phyloP scores from a whole-genome alignment of 2,797 vertebrate genomes.

The Tragopan temminckii region DNA sequence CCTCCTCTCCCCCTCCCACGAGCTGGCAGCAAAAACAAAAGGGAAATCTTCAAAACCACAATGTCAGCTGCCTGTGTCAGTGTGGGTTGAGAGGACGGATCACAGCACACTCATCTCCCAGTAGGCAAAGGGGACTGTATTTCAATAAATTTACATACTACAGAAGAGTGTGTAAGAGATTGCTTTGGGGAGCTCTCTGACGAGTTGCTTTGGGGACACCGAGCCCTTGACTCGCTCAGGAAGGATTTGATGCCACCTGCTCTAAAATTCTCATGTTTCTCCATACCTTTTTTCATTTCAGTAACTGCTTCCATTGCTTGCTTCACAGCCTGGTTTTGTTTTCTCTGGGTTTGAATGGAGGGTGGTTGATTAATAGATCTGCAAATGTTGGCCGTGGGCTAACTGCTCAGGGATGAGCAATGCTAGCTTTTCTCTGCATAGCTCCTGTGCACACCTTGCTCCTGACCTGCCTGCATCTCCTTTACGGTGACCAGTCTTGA shows the following conservation, averaged over 20 bases:
- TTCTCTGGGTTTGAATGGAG: background rate
- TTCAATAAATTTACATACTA: conserved; percentile 78
- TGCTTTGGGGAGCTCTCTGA: conserved; percentile 68
- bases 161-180: conserved; percentile 54
- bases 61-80: conserved; percentile 71
- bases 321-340: background rate
- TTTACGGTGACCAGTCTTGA: background rate
- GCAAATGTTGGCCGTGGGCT: background rate
- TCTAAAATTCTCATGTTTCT: conserved; percentile 10
- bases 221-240: conserved; percentile 46
- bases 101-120: conserved; percentile 65
- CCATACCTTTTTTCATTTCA: conserved; percentile 1
- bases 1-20: conserved; percentile 27
- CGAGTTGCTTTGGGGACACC: background rate
- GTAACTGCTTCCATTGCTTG: background rate
- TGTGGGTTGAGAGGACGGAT: conserved; percentile 73
- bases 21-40: conserved; percentile 70
- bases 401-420: background rate
- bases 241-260: conserved; percentile 67
- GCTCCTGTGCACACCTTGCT: background rate
- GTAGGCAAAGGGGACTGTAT: conserved; percentile 60
- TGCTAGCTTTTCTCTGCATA: background rate
- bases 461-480: background rate
- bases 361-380: background rate
- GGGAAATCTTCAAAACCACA: conserved; percentile 63